These are phyloP conservation scores for Macaria notata DNA, from an alignment of 2,888 invertebrate species.

Conservation along the genomic window DNA sequence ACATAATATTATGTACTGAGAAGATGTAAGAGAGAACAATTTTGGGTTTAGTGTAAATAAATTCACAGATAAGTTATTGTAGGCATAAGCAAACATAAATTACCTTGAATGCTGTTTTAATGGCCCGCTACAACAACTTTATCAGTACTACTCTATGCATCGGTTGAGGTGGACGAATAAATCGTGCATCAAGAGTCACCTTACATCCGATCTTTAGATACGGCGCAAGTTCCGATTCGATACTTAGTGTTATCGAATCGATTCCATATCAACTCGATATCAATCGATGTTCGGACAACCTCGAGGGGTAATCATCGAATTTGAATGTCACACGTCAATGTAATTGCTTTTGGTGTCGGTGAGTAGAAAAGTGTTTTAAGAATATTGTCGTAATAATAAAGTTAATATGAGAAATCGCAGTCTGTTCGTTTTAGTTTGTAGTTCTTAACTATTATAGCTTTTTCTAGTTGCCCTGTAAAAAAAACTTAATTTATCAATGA, in stretches of 20 bases:
- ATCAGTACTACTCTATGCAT: conserved; percentile 7
- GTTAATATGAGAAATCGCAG: too few relatives aligned
- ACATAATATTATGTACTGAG: too few relatives aligned
- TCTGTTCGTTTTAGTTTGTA: too few relatives aligned
- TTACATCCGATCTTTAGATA: conserved; percentile 10
- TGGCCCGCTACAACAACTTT: conserved; percentile 4
- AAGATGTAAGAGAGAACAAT: too few relatives aligned
- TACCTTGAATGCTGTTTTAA: conserved; percentile 3
- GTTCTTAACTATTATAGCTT: too few relatives aligned
- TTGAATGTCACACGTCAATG: conserved; percentile 14
- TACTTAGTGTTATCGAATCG: conserved; percentile 10
- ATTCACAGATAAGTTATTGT: too few relatives aligned
- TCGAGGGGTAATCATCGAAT: conserved; percentile 24
- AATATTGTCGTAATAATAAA: too few relatives aligned
- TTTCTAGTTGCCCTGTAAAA: too few relatives aligned
- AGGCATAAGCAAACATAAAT: too few relatives aligned
- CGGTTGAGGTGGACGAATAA: conserved; percentile 4
- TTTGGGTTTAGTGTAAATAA: too few relatives aligned
- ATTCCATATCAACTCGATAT: conserved; percentile 11
- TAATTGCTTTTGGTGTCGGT: neutral
- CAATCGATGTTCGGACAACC: conserved; percentile 9
- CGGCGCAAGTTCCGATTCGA: conserved; percentile 6
- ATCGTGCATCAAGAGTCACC: conserved; percentile 9
- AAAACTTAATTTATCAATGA: too few relatives aligned
- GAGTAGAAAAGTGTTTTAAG: neutral